Evolutionary conservation across 1,140 invertebrate genomes (phyloP).

Genomic region (Bacillus rossius): DNA sequence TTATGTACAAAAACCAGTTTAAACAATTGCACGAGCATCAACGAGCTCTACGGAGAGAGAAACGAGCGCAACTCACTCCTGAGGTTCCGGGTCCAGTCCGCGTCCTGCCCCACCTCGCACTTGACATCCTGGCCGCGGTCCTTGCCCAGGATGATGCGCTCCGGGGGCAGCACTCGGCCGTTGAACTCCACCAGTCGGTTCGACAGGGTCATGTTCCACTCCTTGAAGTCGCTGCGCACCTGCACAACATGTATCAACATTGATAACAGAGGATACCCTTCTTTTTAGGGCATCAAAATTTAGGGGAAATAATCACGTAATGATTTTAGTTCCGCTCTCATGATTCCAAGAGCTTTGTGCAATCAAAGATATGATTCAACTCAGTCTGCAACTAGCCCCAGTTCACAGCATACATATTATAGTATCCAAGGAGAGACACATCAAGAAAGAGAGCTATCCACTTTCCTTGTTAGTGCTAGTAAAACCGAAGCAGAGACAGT

Average conservation of each 20-base stretch:
- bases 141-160: slow-evolving; percentile 28
- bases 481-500: no score
- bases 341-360: no score
- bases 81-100: slow-evolving; percentile 59
- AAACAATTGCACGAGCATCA: no score
- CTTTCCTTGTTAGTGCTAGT: no score
- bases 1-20: no score
- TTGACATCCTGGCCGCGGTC: background rate
- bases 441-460: no score
- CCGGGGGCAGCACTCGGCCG: slow-evolving; percentile 50
- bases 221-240: slow-evolving; percentile 48
- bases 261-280: background rate
- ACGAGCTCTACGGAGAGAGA: no score
- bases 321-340: background rate
- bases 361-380: no score
- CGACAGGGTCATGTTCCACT: slow-evolving; percentile 58
- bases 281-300: background rate
- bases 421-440: no score
- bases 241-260: slow-evolving; percentile 22
- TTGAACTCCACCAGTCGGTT: slow-evolving; percentile 50
- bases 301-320: background rate
- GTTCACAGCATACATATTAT: no score
- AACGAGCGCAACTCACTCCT: slow-evolving; percentile 32
- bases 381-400: no score
- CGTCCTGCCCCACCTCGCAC: slow-evolving; percentile 28